Evolutionary conservation across 2,113 vertebrate species (phyloP), one percentile per base, ranked within the genome.

Genomic region (Cinclus mexicanus): DNA sequence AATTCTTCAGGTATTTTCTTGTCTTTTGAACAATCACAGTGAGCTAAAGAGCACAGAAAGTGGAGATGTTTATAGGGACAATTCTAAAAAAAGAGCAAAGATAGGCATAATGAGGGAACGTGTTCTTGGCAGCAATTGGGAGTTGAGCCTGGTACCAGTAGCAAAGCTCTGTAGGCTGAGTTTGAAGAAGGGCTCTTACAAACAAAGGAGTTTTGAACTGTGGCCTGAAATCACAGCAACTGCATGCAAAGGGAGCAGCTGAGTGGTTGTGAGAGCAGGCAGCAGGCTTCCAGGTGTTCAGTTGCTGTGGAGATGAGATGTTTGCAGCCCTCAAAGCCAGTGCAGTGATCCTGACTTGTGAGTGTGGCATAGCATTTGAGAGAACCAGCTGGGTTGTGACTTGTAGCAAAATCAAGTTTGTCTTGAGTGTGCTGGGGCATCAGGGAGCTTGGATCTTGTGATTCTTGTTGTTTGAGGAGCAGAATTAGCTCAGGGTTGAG

Each of bases 1-100:
- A 95, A 75, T 78, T 88, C 93, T 75, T 90, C 55, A 42, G 41
- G 53, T 88, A 19, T 96, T 88, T 83, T 86, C 68, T 72, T 71
- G n/a, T 67, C 85, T 86, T 88, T 67, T 56, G 81, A 89, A 88
- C 61, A 89, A 46, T 57, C 57, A 83, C 39, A 18, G 14, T 87
- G 57, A 92, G 76, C 80, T 93, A 39, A 88, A 83, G 65, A 95
- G 76, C 80, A 72, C 57, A 78, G 47, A 59, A 72, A 37, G n/a
- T 55, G 49, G 53, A 64, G 53, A 21, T 80, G 10, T 78, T 63
- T 67, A 6, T 68, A 84, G 60, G 47, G 49, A 25, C 61, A 64
- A 61, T 37, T 59, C 29, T 60, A 8, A 63, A 88, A 90, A 59
- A 29, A 55, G 26, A 49, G 9, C 52, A 13, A 26, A 35, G 49